Evolutionary conservation across 1,140 invertebrate species (phyloP).

Genomic region (Chionoecetes opilio): DNA sequence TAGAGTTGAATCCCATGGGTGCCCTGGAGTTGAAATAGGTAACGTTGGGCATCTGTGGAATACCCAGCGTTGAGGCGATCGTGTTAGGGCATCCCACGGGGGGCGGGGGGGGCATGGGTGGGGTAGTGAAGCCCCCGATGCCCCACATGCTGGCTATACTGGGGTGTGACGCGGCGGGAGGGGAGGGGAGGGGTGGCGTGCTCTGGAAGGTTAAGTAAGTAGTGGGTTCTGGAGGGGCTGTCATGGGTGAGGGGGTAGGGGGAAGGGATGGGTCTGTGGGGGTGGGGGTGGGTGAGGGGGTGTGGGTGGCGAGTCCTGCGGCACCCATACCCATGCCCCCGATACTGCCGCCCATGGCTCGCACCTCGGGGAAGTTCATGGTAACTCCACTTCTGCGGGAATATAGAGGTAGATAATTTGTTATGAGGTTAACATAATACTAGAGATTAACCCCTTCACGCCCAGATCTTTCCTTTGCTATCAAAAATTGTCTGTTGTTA

Average conservation of each 20-base stretch:
- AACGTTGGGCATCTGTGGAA: constrained; percentile 73
- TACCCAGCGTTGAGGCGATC: constrained; percentile 69
- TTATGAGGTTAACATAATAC: no score
- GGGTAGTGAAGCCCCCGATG: constrained; percentile 71
- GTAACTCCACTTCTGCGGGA: constrained; percentile 25
- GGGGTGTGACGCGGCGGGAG: constrained; percentile 62
- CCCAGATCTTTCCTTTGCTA: no score
- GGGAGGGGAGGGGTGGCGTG: constrained; percentile 56
- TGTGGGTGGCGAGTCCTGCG: constrained; percentile 35
- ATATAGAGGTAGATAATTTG: no score
- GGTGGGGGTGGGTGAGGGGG: constrained; percentile 18
- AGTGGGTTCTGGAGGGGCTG: constrained; percentile 41
- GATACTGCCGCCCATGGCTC: constrained; percentile 51
- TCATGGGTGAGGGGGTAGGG: not conserved
- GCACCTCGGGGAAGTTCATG: constrained; percentile 68
- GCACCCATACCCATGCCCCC: constrained; percentile 10
- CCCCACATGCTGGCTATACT: constrained; percentile 70
- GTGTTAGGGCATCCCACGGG: constrained; percentile 69
- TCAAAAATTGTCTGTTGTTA: no score
- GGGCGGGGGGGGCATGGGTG: constrained; percentile 63
- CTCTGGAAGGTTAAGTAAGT: constrained; percentile 45
- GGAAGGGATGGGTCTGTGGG: not conserved
- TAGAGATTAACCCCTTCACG: no score
- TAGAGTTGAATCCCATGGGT: constrained; percentile 72
- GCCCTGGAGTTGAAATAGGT: constrained; percentile 72